phyloP scores from a whole-genome alignment of 2,797 vertebrate species.

The Acipenser transmontanus region DNA sequence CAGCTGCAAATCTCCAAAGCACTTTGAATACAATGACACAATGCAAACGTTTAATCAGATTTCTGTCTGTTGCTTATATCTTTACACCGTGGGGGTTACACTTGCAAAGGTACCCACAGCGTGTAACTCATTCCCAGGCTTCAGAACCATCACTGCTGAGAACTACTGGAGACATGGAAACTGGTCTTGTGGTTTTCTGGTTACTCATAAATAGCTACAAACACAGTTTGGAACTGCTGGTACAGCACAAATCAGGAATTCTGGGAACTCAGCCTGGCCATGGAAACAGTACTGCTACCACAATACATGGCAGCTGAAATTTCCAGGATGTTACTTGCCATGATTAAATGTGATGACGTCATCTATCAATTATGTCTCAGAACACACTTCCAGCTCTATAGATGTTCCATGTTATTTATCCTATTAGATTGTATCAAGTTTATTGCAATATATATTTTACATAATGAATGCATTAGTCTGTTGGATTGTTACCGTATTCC shows the following conservation, averaged over 20 bases:
- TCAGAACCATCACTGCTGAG: background rate
- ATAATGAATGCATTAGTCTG: too few species aligned
- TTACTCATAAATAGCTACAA: slow-evolving; percentile 35
- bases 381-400: too few species aligned
- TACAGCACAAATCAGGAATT: slow-evolving; percentile 45
- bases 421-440: too few species aligned
- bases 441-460: too few species aligned
- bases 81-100: background rate
- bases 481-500: too few species aligned
- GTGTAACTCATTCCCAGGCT: too few species aligned
- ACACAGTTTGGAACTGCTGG: slow-evolving; percentile 39
- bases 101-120: too few species aligned
- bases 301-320: slow-evolving; percentile 56
- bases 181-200: slow-evolving; percentile 20
- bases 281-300: slow-evolving; percentile 62
- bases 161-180: slow-evolving; percentile 11
- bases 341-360: slow-evolving; percentile 59
- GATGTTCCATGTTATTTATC: too few species aligned
- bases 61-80: background rate
- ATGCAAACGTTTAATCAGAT: background rate
- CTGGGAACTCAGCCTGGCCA: slow-evolving; percentile 50
- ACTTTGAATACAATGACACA: slow-evolving; percentile 5
- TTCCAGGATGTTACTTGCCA: slow-evolving; percentile 51
- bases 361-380: slow-evolving; percentile 47
- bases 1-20: slow-evolving; percentile 11